These are phyloP conservation scores for Arion vulgaris DNA, from an alignment of 1,140 invertebrate species.

Conservation along the genomic window DNA sequence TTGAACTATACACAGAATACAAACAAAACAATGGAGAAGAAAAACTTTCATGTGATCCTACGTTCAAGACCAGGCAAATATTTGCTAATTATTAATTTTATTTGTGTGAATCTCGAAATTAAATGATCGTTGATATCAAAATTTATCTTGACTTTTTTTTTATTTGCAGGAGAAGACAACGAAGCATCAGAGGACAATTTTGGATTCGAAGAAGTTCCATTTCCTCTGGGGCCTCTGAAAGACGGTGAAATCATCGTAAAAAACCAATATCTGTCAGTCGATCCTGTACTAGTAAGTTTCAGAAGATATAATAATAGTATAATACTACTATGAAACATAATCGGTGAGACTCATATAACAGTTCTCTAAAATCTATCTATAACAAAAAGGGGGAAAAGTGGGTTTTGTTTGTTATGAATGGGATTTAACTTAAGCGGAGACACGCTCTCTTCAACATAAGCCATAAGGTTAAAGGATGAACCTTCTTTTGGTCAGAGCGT, in stretches of 20 bases:
- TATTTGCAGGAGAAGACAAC: constrained; percentile 57
- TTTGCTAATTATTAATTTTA: not conserved
- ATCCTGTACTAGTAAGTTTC: constrained; percentile 63
- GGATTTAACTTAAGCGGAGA: no score
- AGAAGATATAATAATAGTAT: not conserved
- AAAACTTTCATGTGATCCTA: constrained; percentile 1
- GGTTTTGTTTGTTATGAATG: no score
- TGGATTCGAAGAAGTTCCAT: constrained; percentile 47
- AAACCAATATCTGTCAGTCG: constrained; percentile 63
- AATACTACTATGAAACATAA: not conserved
- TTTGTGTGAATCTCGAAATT: no score
- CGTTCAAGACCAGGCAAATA: not conserved
- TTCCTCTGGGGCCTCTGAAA: constrained; percentile 35
- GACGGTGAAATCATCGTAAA: constrained; percentile 58
- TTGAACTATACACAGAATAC: no score
- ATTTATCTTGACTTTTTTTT: no score
- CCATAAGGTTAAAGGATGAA: no score
- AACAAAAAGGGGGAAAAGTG: no score
- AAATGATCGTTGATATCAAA: no score
- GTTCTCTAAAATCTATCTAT: no score
- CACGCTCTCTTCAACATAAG: no score
- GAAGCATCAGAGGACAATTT: constrained; percentile 61
- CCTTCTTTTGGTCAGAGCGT: no score
- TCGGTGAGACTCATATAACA: constrained; percentile 29
- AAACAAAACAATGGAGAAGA: not conserved